Evolutionary conservation across 1,140 invertebrate species (phyloP), one percentile per base, ranked within the genome.

Genomic region (Idris sp.): DNA sequence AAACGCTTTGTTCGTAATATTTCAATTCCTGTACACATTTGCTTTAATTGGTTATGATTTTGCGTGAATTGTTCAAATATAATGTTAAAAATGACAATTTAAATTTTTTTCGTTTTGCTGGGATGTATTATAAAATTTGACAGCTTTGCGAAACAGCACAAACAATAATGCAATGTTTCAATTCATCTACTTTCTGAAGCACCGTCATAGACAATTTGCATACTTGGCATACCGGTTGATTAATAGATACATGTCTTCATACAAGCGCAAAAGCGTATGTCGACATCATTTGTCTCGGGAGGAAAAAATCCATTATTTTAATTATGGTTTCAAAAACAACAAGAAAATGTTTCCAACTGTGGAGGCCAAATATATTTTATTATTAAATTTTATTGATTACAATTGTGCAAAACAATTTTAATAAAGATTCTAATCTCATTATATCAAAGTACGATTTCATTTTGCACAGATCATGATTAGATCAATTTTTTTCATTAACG

Each of bases 221-320:
- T 41, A 36, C 43, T 53, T 49, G 54, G 46, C 48, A 51, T 18
- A 38, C 36, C 35, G 8, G 11, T 49, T 43, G 14, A 58, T 51
- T 69, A 58, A 58, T 58, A 31, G 54, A 40, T 54, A 19, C 40
- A 26, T 30, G 46, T 22, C 19, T 31, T 33, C 33, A 18, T 19
- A 59, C 6, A 19, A 19, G 28, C 43, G 25, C 40, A 26, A 38
- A 41, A 54, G 31, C 25, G 36, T 40, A 36, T 38, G 38, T 53
- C n/a, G n/a, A n/a, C 16, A 46, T 59, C 41, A 33, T 46, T 19
- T 11, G 28, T 19, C 26, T 46, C 9, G 26, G 10, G 18, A 59
- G 19, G 11, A 43, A 48, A 59, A 35, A 59, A 43, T 59, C 41
- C 54, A 61, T 61, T 49, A 61, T 6, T 31, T 38, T 59, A 38